Evolutionary conservation across 2,113 vertebrate species (phyloP).

Genomic region (Tinamus guttatus): DNA sequence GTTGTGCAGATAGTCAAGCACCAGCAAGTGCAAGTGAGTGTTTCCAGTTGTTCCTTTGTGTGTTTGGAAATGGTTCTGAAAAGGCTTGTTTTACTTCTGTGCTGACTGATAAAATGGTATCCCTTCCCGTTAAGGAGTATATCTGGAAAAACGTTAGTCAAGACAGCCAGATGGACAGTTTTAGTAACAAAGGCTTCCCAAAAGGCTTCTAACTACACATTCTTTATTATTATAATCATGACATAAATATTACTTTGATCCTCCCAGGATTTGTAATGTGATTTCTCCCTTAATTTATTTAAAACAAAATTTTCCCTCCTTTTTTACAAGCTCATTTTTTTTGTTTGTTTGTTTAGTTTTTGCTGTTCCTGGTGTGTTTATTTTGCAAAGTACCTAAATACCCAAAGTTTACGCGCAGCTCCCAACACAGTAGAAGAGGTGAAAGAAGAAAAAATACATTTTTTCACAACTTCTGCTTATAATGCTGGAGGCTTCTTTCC

Average conservation of each 20-base stretch:
- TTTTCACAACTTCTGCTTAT: conserved; percentile 8
- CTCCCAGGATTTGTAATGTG: neutral
- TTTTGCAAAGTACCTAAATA: neutral
- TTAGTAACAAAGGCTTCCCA: neutral
- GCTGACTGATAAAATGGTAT: neutral
- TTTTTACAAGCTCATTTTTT: neutral
- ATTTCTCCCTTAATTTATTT: neutral
- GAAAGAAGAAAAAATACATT: neutral
- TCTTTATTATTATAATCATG: neutral
- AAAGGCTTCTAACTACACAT: neutral
- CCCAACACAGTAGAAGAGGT: neutral
- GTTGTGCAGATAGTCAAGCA: neutral
- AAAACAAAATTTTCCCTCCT: neutral
- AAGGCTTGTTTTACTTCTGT: neutral
- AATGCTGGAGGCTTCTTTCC: conserved; percentile 11
- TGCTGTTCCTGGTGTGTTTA: neutral
- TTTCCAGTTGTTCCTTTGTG: neutral
- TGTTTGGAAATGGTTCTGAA: neutral
- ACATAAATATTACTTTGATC: neutral
- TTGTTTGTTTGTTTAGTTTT: neutral
- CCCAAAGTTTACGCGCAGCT: neutral
- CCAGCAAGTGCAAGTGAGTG: neutral
- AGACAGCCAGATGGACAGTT: neutral
- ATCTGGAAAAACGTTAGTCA: neutral
- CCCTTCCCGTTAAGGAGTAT: neutral